phyloP scores from a whole-genome alignment of 1,140 invertebrate species.

The Pantala flavescens region DNA sequence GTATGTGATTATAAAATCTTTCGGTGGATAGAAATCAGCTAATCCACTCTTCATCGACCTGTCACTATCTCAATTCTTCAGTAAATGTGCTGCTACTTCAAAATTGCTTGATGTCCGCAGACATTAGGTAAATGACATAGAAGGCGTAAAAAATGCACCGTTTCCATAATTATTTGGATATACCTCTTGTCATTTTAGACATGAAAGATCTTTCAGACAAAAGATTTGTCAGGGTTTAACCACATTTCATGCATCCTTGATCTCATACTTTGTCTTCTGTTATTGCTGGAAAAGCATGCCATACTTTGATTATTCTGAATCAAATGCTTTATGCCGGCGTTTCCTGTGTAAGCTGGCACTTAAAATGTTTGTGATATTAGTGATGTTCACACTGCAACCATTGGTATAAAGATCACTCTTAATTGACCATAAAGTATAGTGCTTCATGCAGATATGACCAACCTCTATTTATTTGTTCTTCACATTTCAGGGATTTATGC shows the following conservation, averaged over 20 bases:
- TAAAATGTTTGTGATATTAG: slow-evolving; percentile 11
- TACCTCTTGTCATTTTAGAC: not conserved
- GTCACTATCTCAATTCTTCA: not conserved
- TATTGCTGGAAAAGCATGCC: not conserved
- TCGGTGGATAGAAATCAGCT: not conserved
- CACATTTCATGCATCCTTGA: not conserved
- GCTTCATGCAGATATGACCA: not conserved
- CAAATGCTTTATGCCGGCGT: not conserved
- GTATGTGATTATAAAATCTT: not conserved
- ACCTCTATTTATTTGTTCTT: slow-evolving; percentile 4
- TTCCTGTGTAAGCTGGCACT: not conserved
- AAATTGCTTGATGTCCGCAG: not conserved
- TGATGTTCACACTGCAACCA: not conserved
- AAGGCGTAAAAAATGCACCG: not conserved
- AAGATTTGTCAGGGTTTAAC: not conserved
- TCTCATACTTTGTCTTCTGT: not conserved
- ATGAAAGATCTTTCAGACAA: not conserved
- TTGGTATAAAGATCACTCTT: not conserved
- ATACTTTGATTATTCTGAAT: not conserved
- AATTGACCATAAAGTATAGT: not conserved
- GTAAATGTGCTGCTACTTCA: slow-evolving; percentile 3
- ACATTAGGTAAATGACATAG: not conserved
- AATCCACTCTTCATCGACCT: not conserved
- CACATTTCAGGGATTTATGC: slow-evolving; percentile 5
- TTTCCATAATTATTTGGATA: not conserved